phyloP scores from a whole-genome alignment of 2,888 invertebrate species.

The Epiblema foenella region DNA sequence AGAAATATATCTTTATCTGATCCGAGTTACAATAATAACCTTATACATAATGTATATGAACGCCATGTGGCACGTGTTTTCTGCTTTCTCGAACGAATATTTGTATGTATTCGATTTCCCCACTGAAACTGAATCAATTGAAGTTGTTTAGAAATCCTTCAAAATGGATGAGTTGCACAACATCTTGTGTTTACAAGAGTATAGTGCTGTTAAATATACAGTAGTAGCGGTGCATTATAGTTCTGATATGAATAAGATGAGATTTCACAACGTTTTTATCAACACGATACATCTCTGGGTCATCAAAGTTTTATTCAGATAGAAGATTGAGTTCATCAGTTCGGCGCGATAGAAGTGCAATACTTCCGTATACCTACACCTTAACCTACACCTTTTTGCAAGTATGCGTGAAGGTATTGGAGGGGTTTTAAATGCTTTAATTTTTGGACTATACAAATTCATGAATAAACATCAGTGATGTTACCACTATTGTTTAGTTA shows the following conservation, averaged over 20 bases:
- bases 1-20: slow-evolving; percentile 5
- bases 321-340: too few relatives aligned
- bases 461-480: too few relatives aligned
- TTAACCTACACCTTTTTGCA: too few relatives aligned
- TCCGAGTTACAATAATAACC: slow-evolving; percentile 5
- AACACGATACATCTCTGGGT: background rate
- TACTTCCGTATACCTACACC: too few relatives aligned
- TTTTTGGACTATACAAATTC: too few relatives aligned
- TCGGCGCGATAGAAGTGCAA: too few relatives aligned
- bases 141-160: slow-evolving; percentile 18
- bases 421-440: too few relatives aligned
- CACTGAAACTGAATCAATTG: background rate
- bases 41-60: slow-evolving; percentile 22
- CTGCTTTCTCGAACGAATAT: slow-evolving; percentile 8
- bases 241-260: background rate
- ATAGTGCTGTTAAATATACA: background rate
- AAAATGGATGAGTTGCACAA: slow-evolving; percentile 10
- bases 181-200: background rate
- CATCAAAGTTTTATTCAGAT: background rate
- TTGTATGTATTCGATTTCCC: slow-evolving; percentile 1
- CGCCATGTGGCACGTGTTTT: background rate
- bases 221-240: background rate
- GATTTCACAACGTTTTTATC: background rate
- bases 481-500: too few relatives aligned
- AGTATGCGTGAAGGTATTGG: too few relatives aligned